phyloP scores from a whole-genome alignment of 2,888 invertebrate genomes.

The Laothoe populi region DNA sequence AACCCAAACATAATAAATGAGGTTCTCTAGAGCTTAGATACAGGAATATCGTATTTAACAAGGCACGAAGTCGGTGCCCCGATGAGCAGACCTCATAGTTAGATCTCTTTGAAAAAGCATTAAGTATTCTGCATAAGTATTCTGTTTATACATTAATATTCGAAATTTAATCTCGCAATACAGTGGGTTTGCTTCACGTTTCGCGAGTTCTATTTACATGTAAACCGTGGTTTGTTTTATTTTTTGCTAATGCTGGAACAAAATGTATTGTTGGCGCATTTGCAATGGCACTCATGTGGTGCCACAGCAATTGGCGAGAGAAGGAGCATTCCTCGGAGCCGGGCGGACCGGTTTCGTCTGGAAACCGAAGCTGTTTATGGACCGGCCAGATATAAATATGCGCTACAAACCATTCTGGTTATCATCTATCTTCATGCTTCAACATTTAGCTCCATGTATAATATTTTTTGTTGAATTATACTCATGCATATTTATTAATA shows the following conservation, averaged over 20 bases:
- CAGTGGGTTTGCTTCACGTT: slow-evolving; percentile 25
- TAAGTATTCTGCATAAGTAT: not conserved
- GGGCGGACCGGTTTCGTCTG: slow-evolving; percentile 72
- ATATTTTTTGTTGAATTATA: slow-evolving; percentile 23
- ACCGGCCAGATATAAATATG: slow-evolving; percentile 81
- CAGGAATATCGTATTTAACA: no score
- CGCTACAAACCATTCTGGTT: slow-evolving; percentile 54
- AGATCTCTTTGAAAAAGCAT: not conserved
- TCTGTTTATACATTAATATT: not conserved
- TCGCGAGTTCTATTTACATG: slow-evolving; percentile 44
- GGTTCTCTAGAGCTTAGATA: no score
- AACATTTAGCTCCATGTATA: slow-evolving; percentile 52
- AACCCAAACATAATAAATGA: no score
- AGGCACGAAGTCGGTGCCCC: no score
- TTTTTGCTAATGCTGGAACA: slow-evolving; percentile 55
- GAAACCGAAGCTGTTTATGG: slow-evolving; percentile 72
- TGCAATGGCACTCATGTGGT: slow-evolving; percentile 60
- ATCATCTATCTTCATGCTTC: slow-evolving; percentile 73
- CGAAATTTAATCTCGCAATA: not conserved
- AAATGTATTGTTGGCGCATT: slow-evolving; percentile 70
- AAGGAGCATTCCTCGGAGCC: slow-evolving; percentile 73
- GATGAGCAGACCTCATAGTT: not conserved
- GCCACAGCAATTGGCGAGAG: slow-evolving; percentile 69
- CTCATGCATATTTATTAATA: slow-evolving; percentile 15
- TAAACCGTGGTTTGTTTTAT: slow-evolving; percentile 45